Evolutionary conservation across 2,888 invertebrate genomes (phyloP).

Genomic region (Dorcus hopei): DNA sequence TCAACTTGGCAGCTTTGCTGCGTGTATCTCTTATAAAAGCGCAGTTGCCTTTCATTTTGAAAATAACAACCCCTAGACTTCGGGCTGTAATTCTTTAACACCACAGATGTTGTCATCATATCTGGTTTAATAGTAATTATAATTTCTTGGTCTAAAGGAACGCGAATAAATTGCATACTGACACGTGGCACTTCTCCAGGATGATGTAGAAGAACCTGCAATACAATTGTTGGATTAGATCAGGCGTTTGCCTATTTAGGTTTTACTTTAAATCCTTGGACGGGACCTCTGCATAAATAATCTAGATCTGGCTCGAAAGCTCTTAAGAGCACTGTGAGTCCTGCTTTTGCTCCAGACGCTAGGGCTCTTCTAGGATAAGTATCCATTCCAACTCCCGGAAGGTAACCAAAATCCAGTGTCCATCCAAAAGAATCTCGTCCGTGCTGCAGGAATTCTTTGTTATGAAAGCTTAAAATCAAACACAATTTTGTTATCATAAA

Average conservation of each 20-base stretch:
- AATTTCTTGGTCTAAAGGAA: conserved; percentile 68
- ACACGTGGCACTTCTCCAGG: conserved; percentile 67
- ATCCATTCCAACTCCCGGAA: conserved; percentile 47
- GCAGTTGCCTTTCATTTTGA: conserved; percentile 61
- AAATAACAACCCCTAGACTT: conserved; percentile 68
- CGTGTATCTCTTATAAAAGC: conserved; percentile 67
- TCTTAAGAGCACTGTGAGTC: conserved; percentile 61
- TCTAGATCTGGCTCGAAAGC: conserved; percentile 62
- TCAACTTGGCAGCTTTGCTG: conserved; percentile 73
- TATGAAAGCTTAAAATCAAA: conserved; percentile 20
- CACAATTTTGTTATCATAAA: no score
- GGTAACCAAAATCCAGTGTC: conserved; percentile 65
- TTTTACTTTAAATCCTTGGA: conserved; percentile 67
- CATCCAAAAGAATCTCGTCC: conserved; percentile 50
- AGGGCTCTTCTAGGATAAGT: conserved; percentile 68
- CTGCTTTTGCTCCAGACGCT: conserved; percentile 65
- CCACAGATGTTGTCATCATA: conserved; percentile 71
- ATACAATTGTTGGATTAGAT: conserved; percentile 8
- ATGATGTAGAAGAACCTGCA: conserved; percentile 63
- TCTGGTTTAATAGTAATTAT: conserved; percentile 70
- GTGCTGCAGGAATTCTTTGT: conserved; percentile 39
- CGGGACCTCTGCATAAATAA: conserved; percentile 67
- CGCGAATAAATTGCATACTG: conserved; percentile 67
- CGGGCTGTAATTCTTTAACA: conserved; percentile 62
- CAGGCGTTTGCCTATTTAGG: no score